Conservation (phyloP, 2,113 vertebrate species). For the Poicephalus meyeri region DNA sequence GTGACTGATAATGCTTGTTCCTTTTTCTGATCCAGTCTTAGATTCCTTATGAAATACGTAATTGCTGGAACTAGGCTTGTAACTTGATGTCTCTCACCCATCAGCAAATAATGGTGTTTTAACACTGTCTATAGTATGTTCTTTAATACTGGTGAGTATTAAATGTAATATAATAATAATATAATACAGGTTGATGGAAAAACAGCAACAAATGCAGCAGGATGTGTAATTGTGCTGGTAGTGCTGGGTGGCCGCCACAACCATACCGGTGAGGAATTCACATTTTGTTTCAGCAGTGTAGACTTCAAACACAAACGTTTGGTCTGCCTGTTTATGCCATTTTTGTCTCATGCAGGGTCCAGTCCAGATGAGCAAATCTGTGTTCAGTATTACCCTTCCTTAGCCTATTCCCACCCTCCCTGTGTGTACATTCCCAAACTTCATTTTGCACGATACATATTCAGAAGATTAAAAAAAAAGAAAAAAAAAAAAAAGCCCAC, state of each 20-base stretch:
- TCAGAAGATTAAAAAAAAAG: background rate
- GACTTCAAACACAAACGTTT: background rate
- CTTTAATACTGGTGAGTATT: background rate
- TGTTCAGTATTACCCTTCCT: rapidly evolving
- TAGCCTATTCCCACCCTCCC: background rate
- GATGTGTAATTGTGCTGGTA: background rate
- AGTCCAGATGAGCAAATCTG: background rate
- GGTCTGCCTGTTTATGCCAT: background rate
- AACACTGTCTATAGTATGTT: background rate
- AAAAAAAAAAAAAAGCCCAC: background rate
- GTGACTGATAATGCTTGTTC: background rate
- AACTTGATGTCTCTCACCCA: background rate
- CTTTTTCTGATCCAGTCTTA: background rate
- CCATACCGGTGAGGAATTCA: background rate
- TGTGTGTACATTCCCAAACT: rapidly evolving
- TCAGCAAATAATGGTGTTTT: background rate
- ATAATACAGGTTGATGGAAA: background rate
- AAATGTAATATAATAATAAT: background rate
- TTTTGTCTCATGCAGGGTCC: background rate
- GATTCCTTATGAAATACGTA: background rate
- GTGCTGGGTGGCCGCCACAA: background rate
- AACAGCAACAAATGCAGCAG: background rate
- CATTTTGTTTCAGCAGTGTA: background rate
- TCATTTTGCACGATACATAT: background rate
- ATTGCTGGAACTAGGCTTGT: background rate